Evolutionary conservation across 92 coral and sea anemone species (phyloP).

Genomic region (Epizoanthus fatuus): DNA sequence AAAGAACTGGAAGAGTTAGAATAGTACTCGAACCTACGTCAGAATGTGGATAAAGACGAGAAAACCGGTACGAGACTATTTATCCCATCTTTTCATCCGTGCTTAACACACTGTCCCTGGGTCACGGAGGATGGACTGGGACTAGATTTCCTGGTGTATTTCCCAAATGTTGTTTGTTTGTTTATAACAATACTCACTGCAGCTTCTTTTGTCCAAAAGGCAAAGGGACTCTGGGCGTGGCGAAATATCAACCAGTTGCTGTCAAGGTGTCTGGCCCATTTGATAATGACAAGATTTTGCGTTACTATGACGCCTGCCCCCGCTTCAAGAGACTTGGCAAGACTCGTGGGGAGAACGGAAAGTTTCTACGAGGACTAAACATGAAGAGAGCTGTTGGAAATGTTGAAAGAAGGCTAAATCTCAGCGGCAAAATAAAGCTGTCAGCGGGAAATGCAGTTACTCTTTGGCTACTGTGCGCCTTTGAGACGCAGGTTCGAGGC

Average conservation of each 20-base stretch:
- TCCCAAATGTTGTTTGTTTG: not conserved
- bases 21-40: no score
- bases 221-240: constrained; percentile 68
- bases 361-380: constrained; percentile 64
- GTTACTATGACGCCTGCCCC: constrained; percentile 80
- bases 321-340: constrained; percentile 24
- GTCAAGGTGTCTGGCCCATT: constrained; percentile 77
- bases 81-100: no score
- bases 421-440: constrained; percentile 57
- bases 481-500: constrained; percentile 83
- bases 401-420: constrained; percentile 70
- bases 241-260: constrained; percentile 87
- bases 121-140: no score
- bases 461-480: constrained; percentile 85
- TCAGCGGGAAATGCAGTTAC: constrained; percentile 58
- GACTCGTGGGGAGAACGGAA: constrained; percentile 48
- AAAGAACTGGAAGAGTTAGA: no score
- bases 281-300: constrained; percentile 74
- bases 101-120: no score
- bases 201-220: not conserved
- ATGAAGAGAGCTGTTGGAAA: constrained; percentile 72
- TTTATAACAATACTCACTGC: not conserved
- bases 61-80: no score
- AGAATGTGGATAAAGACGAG: no score
- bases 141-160: no score